phyloP scores from a whole-genome alignment of 2,113 vertebrate genomes.

The Oncorhynchus keta region DNA sequence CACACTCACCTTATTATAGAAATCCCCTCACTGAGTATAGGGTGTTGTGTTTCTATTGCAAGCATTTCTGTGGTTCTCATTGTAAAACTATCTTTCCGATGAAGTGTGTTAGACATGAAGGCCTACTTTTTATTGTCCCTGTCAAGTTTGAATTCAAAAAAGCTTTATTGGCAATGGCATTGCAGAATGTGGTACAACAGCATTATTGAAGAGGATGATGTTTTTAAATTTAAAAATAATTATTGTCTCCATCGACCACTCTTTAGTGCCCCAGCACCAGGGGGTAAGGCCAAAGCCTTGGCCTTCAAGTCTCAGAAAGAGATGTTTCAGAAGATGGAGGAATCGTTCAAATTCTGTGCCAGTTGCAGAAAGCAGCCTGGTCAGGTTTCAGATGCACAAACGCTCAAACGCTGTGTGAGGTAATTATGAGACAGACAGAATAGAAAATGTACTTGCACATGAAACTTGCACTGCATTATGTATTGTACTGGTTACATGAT shows the following conservation, averaged over 20 bases:
- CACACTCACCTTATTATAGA: no score
- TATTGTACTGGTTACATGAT: not conserved
- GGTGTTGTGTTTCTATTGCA: no score
- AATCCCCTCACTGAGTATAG: no score
- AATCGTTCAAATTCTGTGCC: conserved; percentile 84
- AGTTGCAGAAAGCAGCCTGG: conserved; percentile 77
- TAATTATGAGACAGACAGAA: conserved; percentile 37
- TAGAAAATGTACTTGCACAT: not conserved
- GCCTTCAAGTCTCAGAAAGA: conserved; percentile 78
- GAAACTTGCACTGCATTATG: not conserved
- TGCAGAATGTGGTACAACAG: no score
- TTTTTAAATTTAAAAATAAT: no score
- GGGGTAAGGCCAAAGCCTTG: conserved; percentile 61
- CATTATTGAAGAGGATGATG: no score
- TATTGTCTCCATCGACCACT: not conserved
- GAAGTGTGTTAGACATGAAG: no score
- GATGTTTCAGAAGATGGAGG: conserved; percentile 94
- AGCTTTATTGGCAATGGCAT: no score
- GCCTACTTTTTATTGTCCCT: no score
- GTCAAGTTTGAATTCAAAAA: no score
- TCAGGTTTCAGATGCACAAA: conserved; percentile 72
- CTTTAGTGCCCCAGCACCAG: conserved; percentile 50
- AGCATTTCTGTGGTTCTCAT: no score
- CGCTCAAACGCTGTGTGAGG: conserved; percentile 84
- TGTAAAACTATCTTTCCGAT: no score